These are phyloP conservation scores for Calypte anna DNA, from an alignment of 2,113 vertebrate genomes.

Conservation along the genomic window DNA sequence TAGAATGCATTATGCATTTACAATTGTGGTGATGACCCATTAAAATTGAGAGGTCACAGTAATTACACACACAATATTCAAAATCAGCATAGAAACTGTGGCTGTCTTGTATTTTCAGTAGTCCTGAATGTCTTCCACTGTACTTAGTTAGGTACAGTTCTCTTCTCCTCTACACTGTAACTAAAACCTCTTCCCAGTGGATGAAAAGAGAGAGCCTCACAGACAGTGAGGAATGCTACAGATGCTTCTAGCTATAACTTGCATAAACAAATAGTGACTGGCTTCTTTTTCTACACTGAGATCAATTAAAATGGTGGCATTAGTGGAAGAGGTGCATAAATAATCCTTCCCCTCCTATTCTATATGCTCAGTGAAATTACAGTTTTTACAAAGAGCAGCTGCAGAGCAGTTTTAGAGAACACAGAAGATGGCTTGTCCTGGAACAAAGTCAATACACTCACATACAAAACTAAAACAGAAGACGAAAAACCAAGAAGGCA, in stretches of 20 bases:
- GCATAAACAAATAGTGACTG: slow-evolving; percentile 30
- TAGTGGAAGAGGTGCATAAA: slow-evolving; percentile 45
- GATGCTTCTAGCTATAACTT: neutral
- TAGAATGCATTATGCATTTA: neutral
- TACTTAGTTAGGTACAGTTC: neutral
- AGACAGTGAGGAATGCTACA: slow-evolving; percentile 74
- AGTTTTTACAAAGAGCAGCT: slow-evolving; percentile 56
- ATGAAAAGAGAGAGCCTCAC: slow-evolving; percentile 60
- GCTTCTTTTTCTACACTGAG: slow-evolving; percentile 33
- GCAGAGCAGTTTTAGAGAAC: slow-evolving; percentile 57
- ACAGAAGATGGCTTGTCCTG: slow-evolving; percentile 71
- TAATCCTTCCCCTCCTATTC: slow-evolving; percentile 33
- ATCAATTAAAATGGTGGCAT: slow-evolving; percentile 28
- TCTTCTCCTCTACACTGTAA: neutral
- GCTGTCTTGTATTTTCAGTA: neutral
- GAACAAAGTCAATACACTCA: slow-evolving; percentile 69
- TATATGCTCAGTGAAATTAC: slow-evolving; percentile 65
- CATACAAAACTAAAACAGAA: slow-evolving; percentile 51
- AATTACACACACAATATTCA: neutral
- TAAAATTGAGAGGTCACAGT: neutral
- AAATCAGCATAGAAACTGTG: neutral
- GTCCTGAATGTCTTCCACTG: neutral
- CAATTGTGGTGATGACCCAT: neutral
- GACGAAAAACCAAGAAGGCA: slow-evolving; percentile 57
- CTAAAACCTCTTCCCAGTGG: slow-evolving; percentile 14